phyloP scores from a whole-genome alignment of 2,113 vertebrate genomes.

The Tor tambroides region DNA sequence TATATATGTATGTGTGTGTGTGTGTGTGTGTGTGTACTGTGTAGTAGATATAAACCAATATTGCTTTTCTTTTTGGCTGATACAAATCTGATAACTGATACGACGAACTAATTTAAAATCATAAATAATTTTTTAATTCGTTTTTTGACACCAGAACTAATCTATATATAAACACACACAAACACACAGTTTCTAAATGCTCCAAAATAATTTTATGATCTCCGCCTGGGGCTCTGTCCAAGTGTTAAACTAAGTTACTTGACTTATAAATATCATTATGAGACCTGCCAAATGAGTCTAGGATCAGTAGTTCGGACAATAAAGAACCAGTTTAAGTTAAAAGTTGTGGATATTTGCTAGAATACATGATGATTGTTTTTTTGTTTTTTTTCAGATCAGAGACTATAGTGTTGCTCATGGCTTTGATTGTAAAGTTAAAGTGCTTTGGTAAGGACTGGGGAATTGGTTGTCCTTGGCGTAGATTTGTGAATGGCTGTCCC shows the following conservation, averaged over 20 bases:
- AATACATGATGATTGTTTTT: too few relatives aligned
- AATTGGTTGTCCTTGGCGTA: slow-evolving; percentile 48
- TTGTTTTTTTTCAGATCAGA: not conserved
- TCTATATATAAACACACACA: not conserved
- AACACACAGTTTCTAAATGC: too few relatives aligned
- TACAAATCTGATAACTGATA: too few relatives aligned
- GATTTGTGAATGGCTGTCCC: slow-evolving; percentile 34
- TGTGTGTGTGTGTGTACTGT: not conserved
- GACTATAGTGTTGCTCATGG: not conserved
- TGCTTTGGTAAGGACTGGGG: not conserved
- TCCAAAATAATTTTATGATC: too few relatives aligned
- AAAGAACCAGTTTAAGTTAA: not conserved
- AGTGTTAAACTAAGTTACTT: not conserved
- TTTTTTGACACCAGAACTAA: not conserved
- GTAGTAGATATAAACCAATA: not conserved
- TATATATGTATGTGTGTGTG: not conserved
- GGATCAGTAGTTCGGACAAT: not conserved
- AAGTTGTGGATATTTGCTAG: not conserved
- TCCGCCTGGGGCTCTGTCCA: too few relatives aligned
- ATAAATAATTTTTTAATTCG: too few relatives aligned
- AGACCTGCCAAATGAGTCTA: not conserved
- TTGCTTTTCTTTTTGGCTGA: not conserved
- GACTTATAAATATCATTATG: not conserved
- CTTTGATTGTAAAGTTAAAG: not conserved
- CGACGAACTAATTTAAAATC: too few relatives aligned